Percentiles rank a stretch among this genome's conserved stretches.
phyloP scores from a whole-genome alignment of 1,140 invertebrate species.

The Lithobius niger region DNA sequence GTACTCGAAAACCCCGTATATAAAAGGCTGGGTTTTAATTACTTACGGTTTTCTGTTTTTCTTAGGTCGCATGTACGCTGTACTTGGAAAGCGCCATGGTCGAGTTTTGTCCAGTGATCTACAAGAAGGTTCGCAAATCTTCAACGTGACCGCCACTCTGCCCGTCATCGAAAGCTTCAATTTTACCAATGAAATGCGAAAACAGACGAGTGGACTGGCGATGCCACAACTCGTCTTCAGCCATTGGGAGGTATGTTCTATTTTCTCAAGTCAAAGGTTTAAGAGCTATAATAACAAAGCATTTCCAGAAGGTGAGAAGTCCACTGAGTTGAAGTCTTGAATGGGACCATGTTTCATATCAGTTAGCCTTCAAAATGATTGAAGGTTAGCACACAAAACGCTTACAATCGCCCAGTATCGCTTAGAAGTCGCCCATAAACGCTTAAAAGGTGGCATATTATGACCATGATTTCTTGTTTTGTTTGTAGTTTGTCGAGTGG shows the following conservation, averaged over 20 bases:
- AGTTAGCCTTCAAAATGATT: no score
- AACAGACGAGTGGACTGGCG: constrained; percentile 89
- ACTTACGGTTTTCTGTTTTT: background rate
- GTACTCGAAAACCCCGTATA: background rate
- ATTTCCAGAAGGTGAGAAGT: no score
- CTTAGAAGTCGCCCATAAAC: no score
- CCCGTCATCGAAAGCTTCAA: constrained; percentile 95
- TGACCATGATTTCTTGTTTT: no score
- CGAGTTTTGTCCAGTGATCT: constrained; percentile 78
- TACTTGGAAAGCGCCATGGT: constrained; percentile 74
- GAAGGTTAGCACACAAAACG: no score
- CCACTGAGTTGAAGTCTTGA: no score
- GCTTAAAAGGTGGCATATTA: no score
- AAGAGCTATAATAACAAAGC: no score
- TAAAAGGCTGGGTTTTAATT: no score
- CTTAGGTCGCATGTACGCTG: constrained; percentile 81
- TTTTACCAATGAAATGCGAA: constrained; percentile 78
- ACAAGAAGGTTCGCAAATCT: constrained; percentile 71
- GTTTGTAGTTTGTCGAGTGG: no score
- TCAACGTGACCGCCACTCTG: constrained; percentile 72
- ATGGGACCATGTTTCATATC: no score
- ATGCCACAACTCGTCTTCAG: constrained; percentile 90
- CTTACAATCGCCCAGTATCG: no score
- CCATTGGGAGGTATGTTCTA: constrained; percentile 87
- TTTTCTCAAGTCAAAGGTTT: background rate